A percentile compares a stretch with the other conserved stretches of the same genome.
These are phyloP conservation scores for Sinocyclocheilus anophthalmus DNA, from an alignment of 2,113 vertebrate species.

Conservation along the genomic window DNA sequence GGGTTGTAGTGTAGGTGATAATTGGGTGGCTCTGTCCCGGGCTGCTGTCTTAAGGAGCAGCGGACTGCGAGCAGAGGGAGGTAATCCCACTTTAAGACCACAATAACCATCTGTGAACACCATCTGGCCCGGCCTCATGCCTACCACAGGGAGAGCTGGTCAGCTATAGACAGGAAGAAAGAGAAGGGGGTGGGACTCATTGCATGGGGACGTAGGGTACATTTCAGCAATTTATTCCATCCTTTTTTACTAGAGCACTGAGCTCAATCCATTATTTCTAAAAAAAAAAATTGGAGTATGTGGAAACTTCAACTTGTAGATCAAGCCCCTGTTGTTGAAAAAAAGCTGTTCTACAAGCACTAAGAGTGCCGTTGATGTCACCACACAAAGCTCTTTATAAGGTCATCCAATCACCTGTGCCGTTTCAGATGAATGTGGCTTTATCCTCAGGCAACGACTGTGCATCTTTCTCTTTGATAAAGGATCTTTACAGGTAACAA, in stretches of 20 bases:
- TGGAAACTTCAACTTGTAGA: constrained; percentile 28
- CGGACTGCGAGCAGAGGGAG: constrained; percentile 69
- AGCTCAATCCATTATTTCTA: background rate
- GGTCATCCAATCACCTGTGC: constrained; percentile 21
- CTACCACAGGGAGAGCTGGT: constrained; percentile 6
- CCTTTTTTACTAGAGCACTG: background rate
- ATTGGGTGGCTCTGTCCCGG: constrained; percentile 69
- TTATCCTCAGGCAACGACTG: constrained; percentile 33
- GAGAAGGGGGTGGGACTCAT: background rate
- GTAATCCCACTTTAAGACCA: constrained; percentile 83
- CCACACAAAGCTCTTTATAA: constrained; percentile 33
- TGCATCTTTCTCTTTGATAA: background rate
- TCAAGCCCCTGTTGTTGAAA: background rate
- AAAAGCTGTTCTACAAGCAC: background rate
- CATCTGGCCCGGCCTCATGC: constrained; percentile 73
- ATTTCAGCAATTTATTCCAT: background rate
- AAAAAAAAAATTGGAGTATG: background rate
- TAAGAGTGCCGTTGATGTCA: background rate
- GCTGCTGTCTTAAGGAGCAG: constrained; percentile 68
- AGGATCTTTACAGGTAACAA: constrained; percentile 18
- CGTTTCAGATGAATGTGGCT: constrained; percentile 29
- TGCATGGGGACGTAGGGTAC: background rate
- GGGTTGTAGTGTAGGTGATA: constrained; percentile 52
- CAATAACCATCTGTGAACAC: constrained; percentile 81
- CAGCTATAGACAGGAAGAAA: constrained; percentile 16